Evolutionary conservation across 2,797 vertebrate species (phyloP), one percentile per base, ranked within the genome.

Genomic region (Cryptoprocta ferox): DNA sequence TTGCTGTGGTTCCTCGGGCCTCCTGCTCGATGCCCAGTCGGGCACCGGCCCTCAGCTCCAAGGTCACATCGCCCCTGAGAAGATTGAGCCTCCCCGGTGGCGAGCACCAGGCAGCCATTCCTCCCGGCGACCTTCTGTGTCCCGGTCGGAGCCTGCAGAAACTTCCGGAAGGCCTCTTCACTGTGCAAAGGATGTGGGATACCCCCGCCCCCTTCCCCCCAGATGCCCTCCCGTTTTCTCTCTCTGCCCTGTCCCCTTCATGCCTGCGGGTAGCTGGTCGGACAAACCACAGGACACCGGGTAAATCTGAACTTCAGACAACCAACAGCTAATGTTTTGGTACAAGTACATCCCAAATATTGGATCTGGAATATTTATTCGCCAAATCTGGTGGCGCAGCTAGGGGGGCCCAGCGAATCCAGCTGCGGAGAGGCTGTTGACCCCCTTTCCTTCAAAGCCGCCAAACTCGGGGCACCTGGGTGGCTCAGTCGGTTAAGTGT

Each of bases 11-110:
- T 78, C 42, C 66, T 26, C 50, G 0, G 30, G 21, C 26, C 65
- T 84, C 82, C 78, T 8, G 35, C 89, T 30, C 0, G 0, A 53
- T 0, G 14, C 92, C 50, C 6, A 24, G 30, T 13, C 37, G 66
- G 92, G 73, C 14, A n/a, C n/a, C 94, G 65, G 89, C 65, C 68
- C 26, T 50, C 84, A 53, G 68, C 91, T 32, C 18, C 70, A 6
- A 56, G 35, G 42, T 73, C 61, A 3, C 2, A 2, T 66, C 26
- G 6, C 45, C 75, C 8, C 81, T 19, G 39, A 66, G 65, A 56
- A 79, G 65, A 30, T 35, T 5, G 53, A 71, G 21, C 53, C 59
- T 71, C 61, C 42, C 50, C 63, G 79, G 6, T n/a, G 42, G 50
- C 37, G 5, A 6, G 42, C 30, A 5, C 71, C 70, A 73, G 9